Evolutionary conservation across 2,888 invertebrate species (phyloP).

Genomic region (Eledona agricola): DNA sequence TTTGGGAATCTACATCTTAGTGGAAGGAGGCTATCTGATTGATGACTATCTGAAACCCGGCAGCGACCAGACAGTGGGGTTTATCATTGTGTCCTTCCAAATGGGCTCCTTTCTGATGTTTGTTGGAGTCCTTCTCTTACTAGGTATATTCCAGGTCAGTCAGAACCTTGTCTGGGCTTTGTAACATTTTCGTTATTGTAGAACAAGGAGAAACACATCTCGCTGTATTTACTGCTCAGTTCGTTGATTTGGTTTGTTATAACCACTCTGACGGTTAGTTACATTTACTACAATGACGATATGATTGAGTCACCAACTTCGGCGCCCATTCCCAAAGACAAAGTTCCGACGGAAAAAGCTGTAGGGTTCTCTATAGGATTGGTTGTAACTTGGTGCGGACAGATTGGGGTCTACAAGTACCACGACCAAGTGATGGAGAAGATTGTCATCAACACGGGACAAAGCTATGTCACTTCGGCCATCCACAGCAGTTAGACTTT

Average conservation of each 20-base stretch:
- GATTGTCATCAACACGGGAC: conserved; percentile 18
- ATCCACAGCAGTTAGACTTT: conserved; percentile 13
- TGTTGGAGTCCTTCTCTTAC: conserved; percentile 8
- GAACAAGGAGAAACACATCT: conserved; percentile 14
- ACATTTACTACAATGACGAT: not conserved
- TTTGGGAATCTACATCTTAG: conserved; percentile 6
- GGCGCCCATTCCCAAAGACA: conserved; percentile 11
- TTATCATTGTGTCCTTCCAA: conserved; percentile 9
- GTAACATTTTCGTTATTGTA: conserved; percentile 4
- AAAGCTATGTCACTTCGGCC: conserved; percentile 22
- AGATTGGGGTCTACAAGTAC: conserved; percentile 22
- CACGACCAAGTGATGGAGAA: conserved; percentile 21
- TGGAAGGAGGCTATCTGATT: conserved; percentile 2
- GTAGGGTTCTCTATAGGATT: conserved; percentile 14
- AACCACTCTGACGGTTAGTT: conserved; percentile 12
- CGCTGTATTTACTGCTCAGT: conserved; percentile 18
- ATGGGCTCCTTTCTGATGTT: conserved; percentile 4
- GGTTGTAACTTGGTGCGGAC: conserved; percentile 16
- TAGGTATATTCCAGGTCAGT: conserved; percentile 15
- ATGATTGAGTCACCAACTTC: not conserved
- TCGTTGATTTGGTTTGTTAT: conserved; percentile 20
- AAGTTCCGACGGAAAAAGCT: conserved; percentile 10
- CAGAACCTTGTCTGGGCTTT: not conserved
- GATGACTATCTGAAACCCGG: not conserved
- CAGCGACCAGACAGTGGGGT: conserved; percentile 1